Evolutionary conservation across 2,888 invertebrate species (phyloP), one percentile per base, ranked within the genome.

Genomic region (Pseudeuparius sepicola): DNA sequence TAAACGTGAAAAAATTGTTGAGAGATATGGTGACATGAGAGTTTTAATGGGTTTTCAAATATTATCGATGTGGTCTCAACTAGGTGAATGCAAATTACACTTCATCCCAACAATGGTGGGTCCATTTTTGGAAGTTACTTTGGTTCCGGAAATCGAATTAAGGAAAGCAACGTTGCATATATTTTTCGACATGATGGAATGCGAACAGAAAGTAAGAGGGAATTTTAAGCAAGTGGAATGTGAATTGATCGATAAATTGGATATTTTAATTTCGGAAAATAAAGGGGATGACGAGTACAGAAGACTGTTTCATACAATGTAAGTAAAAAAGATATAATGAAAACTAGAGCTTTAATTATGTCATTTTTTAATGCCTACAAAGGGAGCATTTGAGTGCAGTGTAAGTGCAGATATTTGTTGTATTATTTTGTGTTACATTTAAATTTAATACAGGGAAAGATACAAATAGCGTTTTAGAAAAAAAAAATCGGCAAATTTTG

Each of bases 181-280:
- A 26, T 84, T 94, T 50, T 93, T 89, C 51, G 89, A 93, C 49
- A 84, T 96, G 73, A 93, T 96, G 86, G 87, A 92, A 46, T 87
- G 87, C 50, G 93, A 94, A 55, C 80, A 84, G 40, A 68, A 70
- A 54, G 76, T 79, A 2, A 75, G 84, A 0, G 90, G 90, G 1
- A 85, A 87, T 45, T 93, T 93, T 47, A 76, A 86, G 38, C 74
- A 88, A 53, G 90, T 94, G 2, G 94, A 94, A 57, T 87, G 87
- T 12, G 92, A 93, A 48, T 65, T 96, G 3, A 93, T 94, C 31
- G 93, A 94, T 56, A 92, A 93, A 56, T 65, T 93, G 47, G 94
- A 94, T 64, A 82, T 88, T 43, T 66, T 92, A 14, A 86, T 94
- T 27, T 89, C 89, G 38, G 87, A 90, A 54, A 89, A 90, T 59